A percentile compares a stretch with the other conserved stretches of the same genome.
phyloP scores from a whole-genome alignment of 2,113 vertebrate genomes.

The Abramis brama region DNA sequence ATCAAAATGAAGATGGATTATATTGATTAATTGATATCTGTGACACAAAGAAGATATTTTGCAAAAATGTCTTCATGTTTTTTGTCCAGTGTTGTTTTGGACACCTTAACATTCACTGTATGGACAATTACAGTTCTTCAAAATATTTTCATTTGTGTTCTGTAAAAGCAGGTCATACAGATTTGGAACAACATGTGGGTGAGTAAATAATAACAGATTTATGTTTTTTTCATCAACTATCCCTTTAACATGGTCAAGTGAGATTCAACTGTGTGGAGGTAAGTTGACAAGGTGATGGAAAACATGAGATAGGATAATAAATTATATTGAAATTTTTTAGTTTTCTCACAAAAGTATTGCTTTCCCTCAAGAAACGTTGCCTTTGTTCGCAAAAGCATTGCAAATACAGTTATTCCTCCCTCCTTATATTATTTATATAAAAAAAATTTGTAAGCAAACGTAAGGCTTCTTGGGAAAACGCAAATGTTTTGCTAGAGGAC shows the following conservation, averaged over 20 bases:
- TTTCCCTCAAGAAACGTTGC: not conserved
- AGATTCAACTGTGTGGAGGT: not conserved
- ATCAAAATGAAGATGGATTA: too few relatives aligned
- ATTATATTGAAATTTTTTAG: too few relatives aligned
- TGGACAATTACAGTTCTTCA: not conserved
- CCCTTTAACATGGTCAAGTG: not conserved
- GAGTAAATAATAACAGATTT: too few relatives aligned
- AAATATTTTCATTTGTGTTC: not conserved
- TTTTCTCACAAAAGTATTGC: not conserved
- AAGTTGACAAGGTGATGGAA: not conserved
- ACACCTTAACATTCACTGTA: not conserved
- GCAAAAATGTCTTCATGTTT: too few relatives aligned
- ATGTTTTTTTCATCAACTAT: not conserved
- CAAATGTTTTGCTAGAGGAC: not conserved
- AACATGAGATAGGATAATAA: not conserved
- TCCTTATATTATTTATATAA: not conserved
- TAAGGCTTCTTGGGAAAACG: not conserved
- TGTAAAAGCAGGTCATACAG: not conserved
- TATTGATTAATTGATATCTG: too few relatives aligned
- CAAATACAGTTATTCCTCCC: not conserved
- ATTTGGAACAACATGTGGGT: not conserved
- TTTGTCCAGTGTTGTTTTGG: not conserved
- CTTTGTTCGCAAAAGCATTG: not conserved
- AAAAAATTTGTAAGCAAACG: not conserved
- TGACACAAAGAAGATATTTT: not conserved